Evolutionary conservation across 1,140 invertebrate species (phyloP).

Genomic region (Calephelis virginiensis): DNA sequence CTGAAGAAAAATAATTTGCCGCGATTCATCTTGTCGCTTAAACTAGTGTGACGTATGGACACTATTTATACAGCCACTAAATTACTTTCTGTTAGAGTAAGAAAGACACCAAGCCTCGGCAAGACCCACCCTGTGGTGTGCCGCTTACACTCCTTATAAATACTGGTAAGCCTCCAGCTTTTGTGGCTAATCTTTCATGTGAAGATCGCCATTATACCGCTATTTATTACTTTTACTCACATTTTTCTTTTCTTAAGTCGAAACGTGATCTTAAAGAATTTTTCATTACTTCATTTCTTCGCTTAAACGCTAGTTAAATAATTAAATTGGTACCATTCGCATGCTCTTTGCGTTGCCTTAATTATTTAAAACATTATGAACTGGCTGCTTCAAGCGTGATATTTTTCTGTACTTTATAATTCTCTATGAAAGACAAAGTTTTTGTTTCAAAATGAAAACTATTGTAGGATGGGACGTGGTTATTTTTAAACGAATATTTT

Average conservation of each 20-base stretch:
- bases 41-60: too few species aligned
- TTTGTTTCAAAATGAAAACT: conserved; percentile 7
- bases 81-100: neutral
- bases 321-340: conserved; percentile 7
- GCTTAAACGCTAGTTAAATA: conserved; percentile 25
- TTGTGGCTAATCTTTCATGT: conserved; percentile 76
- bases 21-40: too few species aligned
- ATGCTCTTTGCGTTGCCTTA: conserved; percentile 14
- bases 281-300: conserved; percentile 20
- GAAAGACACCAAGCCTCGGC: conserved; percentile 39
- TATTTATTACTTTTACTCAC: conserved; percentile 73
- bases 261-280: conserved; percentile 50
- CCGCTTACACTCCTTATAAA: conserved; percentile 73
- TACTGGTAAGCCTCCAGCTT: conserved; percentile 73
- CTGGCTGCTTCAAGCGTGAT: conserved; percentile 12
- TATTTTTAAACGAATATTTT: neutral
- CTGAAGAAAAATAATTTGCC: too few species aligned
- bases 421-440: conserved; percentile 12
- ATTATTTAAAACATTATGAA: conserved; percentile 17
- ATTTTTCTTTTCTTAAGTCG: conserved; percentile 66
- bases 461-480: neutral
- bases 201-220: conserved; percentile 74
- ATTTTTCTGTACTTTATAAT: conserved; percentile 11
- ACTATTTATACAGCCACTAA: too few species aligned
- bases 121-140: conserved; percentile 55